These are phyloP conservation scores for Megalops cyprinoides DNA, from an alignment of 2,797 vertebrate species.

Conservation along the genomic window DNA sequence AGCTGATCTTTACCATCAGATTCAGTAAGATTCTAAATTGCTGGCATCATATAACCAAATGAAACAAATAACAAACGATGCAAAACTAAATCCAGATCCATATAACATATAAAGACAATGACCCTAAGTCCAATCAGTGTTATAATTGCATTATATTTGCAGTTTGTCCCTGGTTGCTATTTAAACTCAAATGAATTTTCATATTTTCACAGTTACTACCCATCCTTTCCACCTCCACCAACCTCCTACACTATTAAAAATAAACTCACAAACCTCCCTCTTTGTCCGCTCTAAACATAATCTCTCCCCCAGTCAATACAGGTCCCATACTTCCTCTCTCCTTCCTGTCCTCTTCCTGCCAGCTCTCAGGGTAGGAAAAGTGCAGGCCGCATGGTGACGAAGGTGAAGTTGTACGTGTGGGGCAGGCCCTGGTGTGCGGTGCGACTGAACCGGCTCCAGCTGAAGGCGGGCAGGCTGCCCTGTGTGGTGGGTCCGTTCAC, in stretches of 20 bases:
- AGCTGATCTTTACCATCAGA: too few species aligned
- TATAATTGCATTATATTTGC: too few species aligned
- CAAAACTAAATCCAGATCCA: background rate
- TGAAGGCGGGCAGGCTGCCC: slow-evolving; percentile 79
- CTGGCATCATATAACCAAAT: too few species aligned
- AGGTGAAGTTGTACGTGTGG: slow-evolving; percentile 78
- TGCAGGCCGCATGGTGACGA: slow-evolving; percentile 78
- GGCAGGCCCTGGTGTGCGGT: slow-evolving; percentile 83
- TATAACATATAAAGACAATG: background rate
- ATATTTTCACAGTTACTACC: background rate
- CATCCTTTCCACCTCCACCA: background rate
- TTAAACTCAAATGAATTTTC: too few species aligned
- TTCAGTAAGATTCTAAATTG: too few species aligned
- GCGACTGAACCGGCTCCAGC: slow-evolving; percentile 80
- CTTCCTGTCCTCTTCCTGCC: background rate
- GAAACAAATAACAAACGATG: background rate
- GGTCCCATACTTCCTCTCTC: background rate
- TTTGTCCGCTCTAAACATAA: background rate
- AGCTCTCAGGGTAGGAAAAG: slow-evolving; percentile 60
- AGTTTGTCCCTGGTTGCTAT: too few species aligned
- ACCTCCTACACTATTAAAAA: too few species aligned
- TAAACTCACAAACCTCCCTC: too few species aligned
- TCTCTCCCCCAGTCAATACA: background rate
- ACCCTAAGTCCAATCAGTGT: too few species aligned
- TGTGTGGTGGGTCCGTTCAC: slow-evolving; percentile 83